Conservation (phyloP, 2,888 invertebrate genomes). For the Drosophila paracracens region DNA sequence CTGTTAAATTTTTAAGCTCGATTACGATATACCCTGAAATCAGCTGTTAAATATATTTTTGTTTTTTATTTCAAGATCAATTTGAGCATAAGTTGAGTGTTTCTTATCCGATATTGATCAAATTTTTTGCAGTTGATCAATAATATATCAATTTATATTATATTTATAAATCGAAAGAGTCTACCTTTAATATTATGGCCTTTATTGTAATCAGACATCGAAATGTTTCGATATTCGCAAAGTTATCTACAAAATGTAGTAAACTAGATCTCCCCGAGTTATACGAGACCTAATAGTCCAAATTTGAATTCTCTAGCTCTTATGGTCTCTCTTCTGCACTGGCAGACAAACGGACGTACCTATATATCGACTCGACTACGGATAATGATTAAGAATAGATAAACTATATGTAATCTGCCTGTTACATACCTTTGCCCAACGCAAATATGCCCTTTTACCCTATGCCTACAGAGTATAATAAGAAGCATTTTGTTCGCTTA, state of each 20-base stretch:
- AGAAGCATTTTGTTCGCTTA: slow-evolving; percentile 5
- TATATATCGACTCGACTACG: no score
- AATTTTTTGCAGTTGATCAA: fast-evolving
- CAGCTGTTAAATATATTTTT: background rate
- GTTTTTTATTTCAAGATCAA: background rate
- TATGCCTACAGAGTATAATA: background rate
- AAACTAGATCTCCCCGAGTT: background rate
- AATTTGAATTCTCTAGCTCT: background rate
- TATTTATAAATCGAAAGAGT: background rate
- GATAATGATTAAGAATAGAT: background rate
- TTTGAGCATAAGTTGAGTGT: background rate
- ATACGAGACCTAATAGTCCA: background rate
- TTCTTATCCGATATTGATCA: background rate
- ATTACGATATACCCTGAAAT: background rate
- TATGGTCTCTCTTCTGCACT: no score
- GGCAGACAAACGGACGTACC: no score
- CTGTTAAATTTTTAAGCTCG: background rate
- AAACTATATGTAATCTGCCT: background rate
- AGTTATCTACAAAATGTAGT: background rate
- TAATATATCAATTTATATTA: background rate
- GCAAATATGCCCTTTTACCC: background rate
- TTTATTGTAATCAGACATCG: background rate
- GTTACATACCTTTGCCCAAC: no score
- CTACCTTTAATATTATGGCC: background rate
- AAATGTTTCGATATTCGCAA: background rate